Evolutionary conservation across 1,140 invertebrate genomes (phyloP).

Genomic region (Calliopsis andreniformis): DNA sequence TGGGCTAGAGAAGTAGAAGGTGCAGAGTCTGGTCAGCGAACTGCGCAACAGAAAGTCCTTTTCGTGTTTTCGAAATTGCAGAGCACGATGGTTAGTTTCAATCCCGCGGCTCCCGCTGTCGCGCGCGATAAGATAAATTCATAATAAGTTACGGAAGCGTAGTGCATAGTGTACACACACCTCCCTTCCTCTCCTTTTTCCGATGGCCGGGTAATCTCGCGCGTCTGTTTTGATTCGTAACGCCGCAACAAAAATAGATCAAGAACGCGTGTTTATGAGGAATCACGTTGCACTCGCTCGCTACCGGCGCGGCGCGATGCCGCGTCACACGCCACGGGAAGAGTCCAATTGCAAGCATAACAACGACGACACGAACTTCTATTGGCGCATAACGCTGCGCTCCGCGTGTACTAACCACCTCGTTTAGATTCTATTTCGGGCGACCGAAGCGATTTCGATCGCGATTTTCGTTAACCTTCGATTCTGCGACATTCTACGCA

Average conservation of each 20-base stretch:
- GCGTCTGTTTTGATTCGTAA: constrained; percentile 25
- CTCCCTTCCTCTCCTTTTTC: too few species aligned
- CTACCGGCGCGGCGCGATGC: neutral
- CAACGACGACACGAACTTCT: neutral
- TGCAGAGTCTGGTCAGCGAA: too few species aligned
- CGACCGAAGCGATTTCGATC: neutral
- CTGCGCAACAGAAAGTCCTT: neutral
- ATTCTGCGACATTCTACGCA: too few species aligned
- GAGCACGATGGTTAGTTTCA: too few species aligned
- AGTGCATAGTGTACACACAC: neutral
- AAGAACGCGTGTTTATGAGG: constrained; percentile 25
- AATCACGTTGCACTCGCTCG: constrained; percentile 19
- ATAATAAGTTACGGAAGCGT: constrained; percentile 6
- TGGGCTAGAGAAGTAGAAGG: too few species aligned
- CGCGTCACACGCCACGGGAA: neutral
- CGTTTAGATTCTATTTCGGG: neutral
- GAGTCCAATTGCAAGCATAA: constrained; percentile 4
- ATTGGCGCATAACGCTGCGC: neutral
- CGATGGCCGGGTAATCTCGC: constrained; percentile 5
- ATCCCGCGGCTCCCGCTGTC: neutral
- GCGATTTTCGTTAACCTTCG: too few species aligned
- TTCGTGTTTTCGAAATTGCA: neutral
- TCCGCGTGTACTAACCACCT: neutral
- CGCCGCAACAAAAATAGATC: constrained; percentile 12
- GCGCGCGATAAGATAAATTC: constrained; percentile 8